Percentiles rank a stretch among this genome's conserved stretches.
Evolutionary conservation across 2,797 vertebrate genomes (phyloP).

Genomic region (Xenopus petersii): DNA sequence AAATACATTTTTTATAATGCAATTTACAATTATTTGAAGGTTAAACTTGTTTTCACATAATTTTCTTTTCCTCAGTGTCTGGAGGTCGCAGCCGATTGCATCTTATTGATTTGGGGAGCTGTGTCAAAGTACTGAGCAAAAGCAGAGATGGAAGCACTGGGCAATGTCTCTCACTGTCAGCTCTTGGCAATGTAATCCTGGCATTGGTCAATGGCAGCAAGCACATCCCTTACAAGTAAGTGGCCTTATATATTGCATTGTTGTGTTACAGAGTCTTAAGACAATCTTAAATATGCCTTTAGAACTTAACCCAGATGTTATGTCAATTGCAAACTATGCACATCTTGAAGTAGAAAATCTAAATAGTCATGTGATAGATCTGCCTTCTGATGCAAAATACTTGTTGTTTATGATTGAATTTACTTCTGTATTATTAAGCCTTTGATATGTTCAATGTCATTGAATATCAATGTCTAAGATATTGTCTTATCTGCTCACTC

Average conservation of each 20-base stretch:
- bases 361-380: no score
- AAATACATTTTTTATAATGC: background rate
- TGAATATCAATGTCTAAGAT: no score
- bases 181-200: conserved; percentile 85
- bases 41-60: conserved; percentile 36
- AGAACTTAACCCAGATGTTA: no score
- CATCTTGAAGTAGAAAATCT: no score
- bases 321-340: no score
- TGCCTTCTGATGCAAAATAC: no score
- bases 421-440: no score
- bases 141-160: conserved; percentile 76
- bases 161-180: conserved; percentile 84
- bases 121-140: conserved; percentile 81
- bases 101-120: conserved; percentile 91
- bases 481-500: no score
- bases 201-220: conserved; percentile 90
- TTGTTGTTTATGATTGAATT: no score
- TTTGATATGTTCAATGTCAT: no score
- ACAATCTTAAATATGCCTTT: no score
- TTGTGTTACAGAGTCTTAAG: no score
- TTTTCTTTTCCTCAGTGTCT: conserved; percentile 69
- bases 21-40: background rate
- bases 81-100: conserved; percentile 88
- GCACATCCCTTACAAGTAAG: conserved; percentile 88
- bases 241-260: conserved; percentile 19